Conservation (phyloP, 2,113 vertebrate species). For the Emydocephalus ijimae region DNA sequence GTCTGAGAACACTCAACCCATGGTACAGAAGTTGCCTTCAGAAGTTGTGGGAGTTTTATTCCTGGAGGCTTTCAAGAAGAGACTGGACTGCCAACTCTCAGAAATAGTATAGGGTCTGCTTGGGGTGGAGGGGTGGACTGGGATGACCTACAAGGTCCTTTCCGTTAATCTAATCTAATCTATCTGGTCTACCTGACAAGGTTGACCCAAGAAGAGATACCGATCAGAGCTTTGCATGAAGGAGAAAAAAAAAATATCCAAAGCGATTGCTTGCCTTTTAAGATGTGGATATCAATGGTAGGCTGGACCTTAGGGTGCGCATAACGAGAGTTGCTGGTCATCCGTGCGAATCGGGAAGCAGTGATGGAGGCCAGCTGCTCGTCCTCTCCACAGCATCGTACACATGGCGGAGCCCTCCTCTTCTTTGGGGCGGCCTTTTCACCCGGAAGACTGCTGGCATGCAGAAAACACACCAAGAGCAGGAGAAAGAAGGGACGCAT, state of each 20-base stretch:
- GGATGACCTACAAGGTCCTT: too few species aligned
- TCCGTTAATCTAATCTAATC: too few species aligned
- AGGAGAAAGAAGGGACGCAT: constrained; percentile 21
- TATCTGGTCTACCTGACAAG: neutral
- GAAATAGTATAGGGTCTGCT: too few species aligned
- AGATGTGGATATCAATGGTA: constrained; percentile 82
- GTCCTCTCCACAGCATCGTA: constrained; percentile 46
- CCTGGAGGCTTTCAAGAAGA: too few species aligned
- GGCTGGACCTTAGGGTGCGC: constrained; percentile 69
- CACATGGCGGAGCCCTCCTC: neutral
- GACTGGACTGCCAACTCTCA: too few species aligned
- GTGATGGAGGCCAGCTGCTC: constrained; percentile 27
- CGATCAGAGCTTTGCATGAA: neutral
- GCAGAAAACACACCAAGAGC: constrained; percentile 29
- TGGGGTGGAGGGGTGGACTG: too few species aligned
- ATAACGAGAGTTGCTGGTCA: constrained; percentile 15
- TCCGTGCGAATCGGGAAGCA: neutral
- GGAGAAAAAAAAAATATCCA: too few species aligned
- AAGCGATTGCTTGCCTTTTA: constrained; percentile 75
- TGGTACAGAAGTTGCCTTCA: too few species aligned
- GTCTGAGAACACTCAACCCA: too few species aligned
- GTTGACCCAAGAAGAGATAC: neutral
- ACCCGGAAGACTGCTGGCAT: fast-evolving
- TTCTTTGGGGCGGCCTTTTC: neutral
- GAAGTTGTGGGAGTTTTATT: too few species aligned